Percentiles rank a stretch among this genome's conserved stretches.
Evolutionary conservation across 2,113 vertebrate genomes (phyloP).

Genomic region (Ctenodactylus gundi): DNA sequence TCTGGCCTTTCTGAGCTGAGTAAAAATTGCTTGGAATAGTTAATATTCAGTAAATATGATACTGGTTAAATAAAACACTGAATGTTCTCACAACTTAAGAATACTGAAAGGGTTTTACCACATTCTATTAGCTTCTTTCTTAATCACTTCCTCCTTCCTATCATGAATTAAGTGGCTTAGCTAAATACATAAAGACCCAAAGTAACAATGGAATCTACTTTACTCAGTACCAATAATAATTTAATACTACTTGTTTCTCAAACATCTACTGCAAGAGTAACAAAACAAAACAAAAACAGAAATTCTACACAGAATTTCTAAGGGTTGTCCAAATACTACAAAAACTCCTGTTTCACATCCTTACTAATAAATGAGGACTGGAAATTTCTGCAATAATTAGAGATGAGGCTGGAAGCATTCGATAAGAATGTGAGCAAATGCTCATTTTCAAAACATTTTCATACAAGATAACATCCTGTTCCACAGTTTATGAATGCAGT

Average conservation of each 20-base stretch:
- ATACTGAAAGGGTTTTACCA: slow-evolving; percentile 78
- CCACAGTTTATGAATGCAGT: slow-evolving; percentile 49
- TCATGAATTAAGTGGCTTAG: slow-evolving; percentile 76
- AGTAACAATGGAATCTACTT: slow-evolving; percentile 75
- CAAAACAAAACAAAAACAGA: slow-evolving; percentile 62
- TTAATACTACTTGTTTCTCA: slow-evolving; percentile 75
- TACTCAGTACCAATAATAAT: slow-evolving; percentile 73
- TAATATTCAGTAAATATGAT: slow-evolving; percentile 84
- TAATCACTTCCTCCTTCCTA: slow-evolving; percentile 80
- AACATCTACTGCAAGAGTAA: slow-evolving; percentile 72
- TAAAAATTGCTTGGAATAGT: slow-evolving; percentile 86
- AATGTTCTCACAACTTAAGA: slow-evolving; percentile 80
- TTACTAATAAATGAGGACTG: slow-evolving; percentile 70
- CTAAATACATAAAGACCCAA: slow-evolving; percentile 57
- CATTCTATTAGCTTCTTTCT: slow-evolving; percentile 77
- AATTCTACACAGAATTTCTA: too few relatives aligned
- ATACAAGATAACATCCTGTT: slow-evolving; percentile 55
- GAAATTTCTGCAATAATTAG: slow-evolving; percentile 64
- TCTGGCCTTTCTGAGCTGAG: slow-evolving; percentile 91
- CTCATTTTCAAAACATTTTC: slow-evolving; percentile 27
- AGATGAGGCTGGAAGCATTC: slow-evolving; percentile 62
- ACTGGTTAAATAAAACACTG: slow-evolving; percentile 83
- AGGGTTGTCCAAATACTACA: slow-evolving; percentile 70
- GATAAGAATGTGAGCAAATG: slow-evolving; percentile 66
- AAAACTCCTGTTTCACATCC: slow-evolving; percentile 53